Base-by-base conservation (phyloP, 2,113 vertebrate genomes). In the Climacteris rufus region DNA sequence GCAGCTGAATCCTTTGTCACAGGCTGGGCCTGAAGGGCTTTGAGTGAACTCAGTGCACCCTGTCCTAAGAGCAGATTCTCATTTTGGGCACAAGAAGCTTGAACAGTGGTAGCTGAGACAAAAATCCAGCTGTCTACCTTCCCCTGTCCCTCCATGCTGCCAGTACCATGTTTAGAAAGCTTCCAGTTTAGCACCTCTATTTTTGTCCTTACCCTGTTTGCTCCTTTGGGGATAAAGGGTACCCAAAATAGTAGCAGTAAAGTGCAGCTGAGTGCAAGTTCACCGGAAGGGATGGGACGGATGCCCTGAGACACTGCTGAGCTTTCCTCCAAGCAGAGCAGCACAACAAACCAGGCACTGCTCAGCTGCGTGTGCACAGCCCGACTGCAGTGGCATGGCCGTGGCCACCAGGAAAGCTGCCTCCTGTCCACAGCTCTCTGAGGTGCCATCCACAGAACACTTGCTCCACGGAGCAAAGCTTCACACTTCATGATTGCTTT, bases 351-450 rank as follows among this genome's bases (percentile, higher is more conserved):
- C 23, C 0, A 14, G n/a, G 57, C 27, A 19, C 24, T 47, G 39
- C 81, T 56, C 24, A 40, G 65, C 60, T 71, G 50, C 0, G 0
- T 4, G 1, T 15, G 20, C 28, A 56, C 49, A 76, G 6, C 20
- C 22, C 4, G 1, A 14, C 31, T 24, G 27, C n/a, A 68, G 1
- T 3, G 19, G 52, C 52, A 16, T 0, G 6, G 42, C n/a, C 2
- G 0, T 10, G n/a, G 47, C 63, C 71, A 44, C 12, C 30, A 13
- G 35, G 28, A 37, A 57, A 68, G 16, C 37, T 83, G 49, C 40
- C 52, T 53, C 2, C 21, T 6, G 13, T 14, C 70, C 3, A 0
- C 5, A 31, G 63, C 61, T 64, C n/a, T 56, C 68, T 1, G 0
- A 49, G 30, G 31, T 35, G 63, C 44, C 59, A 54, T 40, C 49